A percentile compares a stretch with the other conserved stretches of the same genome.
Evolutionary conservation across 2,888 invertebrate species (phyloP).

Genomic region (Eupithecia subumbrata): DNA sequence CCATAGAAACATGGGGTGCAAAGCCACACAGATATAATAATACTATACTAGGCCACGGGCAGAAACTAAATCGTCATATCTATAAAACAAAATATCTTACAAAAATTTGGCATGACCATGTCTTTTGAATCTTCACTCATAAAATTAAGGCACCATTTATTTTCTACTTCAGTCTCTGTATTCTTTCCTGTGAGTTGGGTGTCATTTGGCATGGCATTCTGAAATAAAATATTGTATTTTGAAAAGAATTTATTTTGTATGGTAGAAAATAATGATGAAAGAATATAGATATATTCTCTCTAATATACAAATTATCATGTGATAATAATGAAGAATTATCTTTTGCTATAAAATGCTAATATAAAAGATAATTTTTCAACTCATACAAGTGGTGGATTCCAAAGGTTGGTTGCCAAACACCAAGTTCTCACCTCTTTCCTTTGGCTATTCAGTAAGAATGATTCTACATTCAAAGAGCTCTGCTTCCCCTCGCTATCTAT

Average conservation of each 20-base stretch:
- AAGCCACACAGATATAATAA: too few species aligned
- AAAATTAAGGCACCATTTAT: conserved; percentile 63
- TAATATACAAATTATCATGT: too few species aligned
- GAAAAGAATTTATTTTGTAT: background rate
- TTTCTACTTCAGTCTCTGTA: conserved; percentile 41
- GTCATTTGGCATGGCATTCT: conserved; percentile 37
- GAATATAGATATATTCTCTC: too few species aligned
- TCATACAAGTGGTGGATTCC: background rate
- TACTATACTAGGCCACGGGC: too few species aligned
- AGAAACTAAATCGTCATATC: too few species aligned
- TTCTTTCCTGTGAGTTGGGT: conserved; percentile 34
- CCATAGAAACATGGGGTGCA: too few species aligned
- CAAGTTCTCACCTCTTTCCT: conserved; percentile 53
- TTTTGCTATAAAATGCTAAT: too few species aligned
- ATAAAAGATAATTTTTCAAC: background rate
- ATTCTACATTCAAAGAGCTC: conserved; percentile 62
- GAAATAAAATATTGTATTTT: conserved; percentile 30
- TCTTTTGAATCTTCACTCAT: conserved; percentile 54
- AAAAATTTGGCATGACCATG: conserved; percentile 54
- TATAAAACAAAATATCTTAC: conserved; percentile 53
- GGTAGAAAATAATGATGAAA: too few species aligned
- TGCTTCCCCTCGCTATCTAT: conserved; percentile 54
- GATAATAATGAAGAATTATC: too few species aligned
- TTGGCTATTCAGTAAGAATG: conserved; percentile 60
- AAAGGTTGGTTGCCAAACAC: background rate